A percentile compares a stretch with the other conserved stretches of the same genome.
These are phyloP conservation scores for Cantharis rufa DNA, from an alignment of 2,888 invertebrate genomes.

Conservation along the genomic window DNA sequence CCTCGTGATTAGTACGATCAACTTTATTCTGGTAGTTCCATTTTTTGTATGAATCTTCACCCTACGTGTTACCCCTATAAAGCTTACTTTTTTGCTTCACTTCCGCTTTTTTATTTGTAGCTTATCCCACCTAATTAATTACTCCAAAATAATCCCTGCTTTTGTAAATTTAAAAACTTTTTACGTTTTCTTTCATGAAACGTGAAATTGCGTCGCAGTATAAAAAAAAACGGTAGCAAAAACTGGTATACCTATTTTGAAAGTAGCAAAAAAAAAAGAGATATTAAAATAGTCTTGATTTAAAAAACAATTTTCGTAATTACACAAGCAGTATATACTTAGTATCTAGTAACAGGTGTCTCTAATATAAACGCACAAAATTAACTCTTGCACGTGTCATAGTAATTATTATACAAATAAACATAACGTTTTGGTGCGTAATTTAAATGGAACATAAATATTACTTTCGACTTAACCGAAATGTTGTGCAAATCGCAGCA, in stretches of 20 bases:
- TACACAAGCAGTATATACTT: background rate
- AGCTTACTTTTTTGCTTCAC: background rate
- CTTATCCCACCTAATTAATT: background rate
- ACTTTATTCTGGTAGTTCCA: background rate
- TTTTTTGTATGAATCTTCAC: background rate
- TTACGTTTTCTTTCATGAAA: background rate
- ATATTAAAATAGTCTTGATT: background rate
- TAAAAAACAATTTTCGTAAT: background rate
- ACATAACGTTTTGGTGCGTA: background rate
- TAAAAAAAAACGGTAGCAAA: background rate
- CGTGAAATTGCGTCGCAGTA: background rate
- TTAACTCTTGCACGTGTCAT: background rate
- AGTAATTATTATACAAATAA: background rate
- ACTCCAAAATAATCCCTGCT: background rate
- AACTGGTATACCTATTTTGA: background rate
- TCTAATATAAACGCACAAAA: background rate
- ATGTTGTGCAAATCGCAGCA: background rate
- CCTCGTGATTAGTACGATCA: background rate
- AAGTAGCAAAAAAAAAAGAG: background rate
- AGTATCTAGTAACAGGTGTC: background rate
- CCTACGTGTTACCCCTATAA: background rate
- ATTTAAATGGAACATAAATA: background rate
- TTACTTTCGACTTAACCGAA: background rate
- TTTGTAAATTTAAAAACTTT: background rate
- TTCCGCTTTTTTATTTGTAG: background rate